These are phyloP conservation scores for Pharmacophagus antenor DNA, from an alignment of 2,888 invertebrate species.

Conservation along the genomic window DNA sequence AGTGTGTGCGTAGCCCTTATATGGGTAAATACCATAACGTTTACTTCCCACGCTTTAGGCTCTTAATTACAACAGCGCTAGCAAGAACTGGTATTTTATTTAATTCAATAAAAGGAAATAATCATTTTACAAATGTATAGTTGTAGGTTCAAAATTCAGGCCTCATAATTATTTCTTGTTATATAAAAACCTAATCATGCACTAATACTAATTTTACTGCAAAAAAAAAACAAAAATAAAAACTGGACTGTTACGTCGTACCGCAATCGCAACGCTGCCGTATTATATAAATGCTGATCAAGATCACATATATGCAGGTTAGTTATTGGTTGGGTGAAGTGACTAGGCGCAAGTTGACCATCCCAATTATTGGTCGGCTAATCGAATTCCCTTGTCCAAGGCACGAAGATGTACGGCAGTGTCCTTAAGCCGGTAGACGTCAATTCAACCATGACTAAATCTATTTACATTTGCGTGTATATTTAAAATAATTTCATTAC, in stretches of 20 bases:
- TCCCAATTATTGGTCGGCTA: slow-evolving; percentile 49
- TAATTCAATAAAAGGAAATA: slow-evolving; percentile 2
- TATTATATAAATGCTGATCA: slow-evolving; percentile 3
- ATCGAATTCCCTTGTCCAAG: slow-evolving; percentile 56
- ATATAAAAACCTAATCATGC: neutral
- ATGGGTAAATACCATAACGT: slow-evolving; percentile 2
- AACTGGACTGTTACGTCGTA: neutral
- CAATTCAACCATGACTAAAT: slow-evolving; percentile 22
- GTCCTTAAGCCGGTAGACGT: slow-evolving; percentile 25
- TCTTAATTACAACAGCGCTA: neutral
- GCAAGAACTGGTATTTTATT: neutral
- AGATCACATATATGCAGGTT: slow-evolving; percentile 31
- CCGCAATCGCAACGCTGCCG: neutral
- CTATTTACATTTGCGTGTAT: slow-evolving; percentile 8
- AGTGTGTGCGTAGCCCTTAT: slow-evolving; percentile 19
- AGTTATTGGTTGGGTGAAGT: slow-evolving; percentile 39
- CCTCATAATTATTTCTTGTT: neutral
- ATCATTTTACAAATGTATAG: neutral
- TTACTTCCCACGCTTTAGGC: slow-evolving; percentile 20
- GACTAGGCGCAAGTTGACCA: slow-evolving; percentile 37
- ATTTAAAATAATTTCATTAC: slow-evolving; percentile 7
- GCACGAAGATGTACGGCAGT: slow-evolving; percentile 36
- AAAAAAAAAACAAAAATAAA: neutral
- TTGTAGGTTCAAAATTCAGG: neutral
- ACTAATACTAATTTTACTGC: neutral